Conservation (phyloP, 2,113 vertebrate species). For the Varanus salvator region DNA sequence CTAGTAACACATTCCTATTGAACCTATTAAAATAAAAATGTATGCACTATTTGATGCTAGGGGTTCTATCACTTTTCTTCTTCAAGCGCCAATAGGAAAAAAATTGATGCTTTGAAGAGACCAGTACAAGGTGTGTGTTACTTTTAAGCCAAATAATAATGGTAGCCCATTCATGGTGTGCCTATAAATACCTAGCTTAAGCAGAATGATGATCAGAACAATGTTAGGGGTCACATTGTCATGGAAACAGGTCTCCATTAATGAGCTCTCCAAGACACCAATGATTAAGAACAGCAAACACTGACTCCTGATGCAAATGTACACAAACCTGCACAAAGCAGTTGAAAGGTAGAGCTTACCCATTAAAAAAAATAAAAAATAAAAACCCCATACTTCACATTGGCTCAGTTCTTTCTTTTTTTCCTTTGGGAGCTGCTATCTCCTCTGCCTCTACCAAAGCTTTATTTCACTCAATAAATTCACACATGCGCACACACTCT, state of each 20-base stretch:
- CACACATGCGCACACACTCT: constrained; percentile 35
- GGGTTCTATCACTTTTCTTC: not conserved
- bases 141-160: not conserved
- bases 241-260: constrained; percentile 68
- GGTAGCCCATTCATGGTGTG: rapidly evolving
- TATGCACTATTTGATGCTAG: not conserved
- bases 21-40: not conserved
- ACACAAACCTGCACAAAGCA: rapidly evolving
- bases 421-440: not conserved
- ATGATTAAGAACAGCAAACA: constrained; percentile 56
- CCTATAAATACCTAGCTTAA: not conserved
- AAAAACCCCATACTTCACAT: not conserved
- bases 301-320: not conserved
- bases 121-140: not conserved
- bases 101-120: not conserved
- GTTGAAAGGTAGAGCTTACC: not conserved
- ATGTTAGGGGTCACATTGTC: constrained; percentile 66
- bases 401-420: rapidly evolving
- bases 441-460: rapidly evolving
- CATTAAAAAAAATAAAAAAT: not conserved
- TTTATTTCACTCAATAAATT: rapidly evolving
- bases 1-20: rapidly evolving
- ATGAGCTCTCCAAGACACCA: constrained; percentile 47
- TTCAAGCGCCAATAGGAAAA: no score
- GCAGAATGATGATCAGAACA: constrained; percentile 27